Evolutionary conservation across 2,888 invertebrate species (phyloP).

Genomic region (Aphodius granarius): DNA sequence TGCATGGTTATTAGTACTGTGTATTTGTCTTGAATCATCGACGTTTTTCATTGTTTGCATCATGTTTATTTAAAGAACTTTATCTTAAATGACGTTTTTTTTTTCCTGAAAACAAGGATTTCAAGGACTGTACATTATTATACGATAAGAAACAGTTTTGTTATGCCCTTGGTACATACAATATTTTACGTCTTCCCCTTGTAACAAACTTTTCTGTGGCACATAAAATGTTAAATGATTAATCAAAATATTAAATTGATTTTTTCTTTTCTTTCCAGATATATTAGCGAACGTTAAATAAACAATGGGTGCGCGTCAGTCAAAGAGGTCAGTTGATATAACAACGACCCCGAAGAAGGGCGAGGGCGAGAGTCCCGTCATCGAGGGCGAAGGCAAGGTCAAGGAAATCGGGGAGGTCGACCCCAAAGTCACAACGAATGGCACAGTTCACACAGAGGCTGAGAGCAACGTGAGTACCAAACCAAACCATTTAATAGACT

Average conservation of each 20-base stretch:
- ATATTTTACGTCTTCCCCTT: too few relatives aligned
- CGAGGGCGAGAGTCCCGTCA: conserved; percentile 52
- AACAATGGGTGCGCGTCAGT: conserved; percentile 84
- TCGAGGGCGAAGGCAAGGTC: conserved; percentile 67
- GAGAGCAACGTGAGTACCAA: conserved; percentile 59
- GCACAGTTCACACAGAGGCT: conserved; percentile 65
- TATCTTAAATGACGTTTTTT: too few relatives aligned
- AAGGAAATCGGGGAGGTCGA: conserved; percentile 78
- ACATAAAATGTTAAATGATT: background rate
- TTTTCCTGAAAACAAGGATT: too few relatives aligned
- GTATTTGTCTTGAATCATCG: too few relatives aligned
- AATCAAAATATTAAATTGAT: background rate
- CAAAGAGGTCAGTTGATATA: conserved; percentile 86
- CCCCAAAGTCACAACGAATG: conserved; percentile 71
- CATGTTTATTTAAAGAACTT: too few relatives aligned
- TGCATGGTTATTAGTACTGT: too few relatives aligned
- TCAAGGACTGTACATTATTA: too few relatives aligned
- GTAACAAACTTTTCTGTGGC: too few relatives aligned
- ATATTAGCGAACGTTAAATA: conserved; percentile 35
- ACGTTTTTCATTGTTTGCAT: too few relatives aligned
- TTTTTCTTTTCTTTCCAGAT: conserved; percentile 37
- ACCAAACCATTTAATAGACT: background rate
- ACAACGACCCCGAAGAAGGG: conserved; percentile 68
- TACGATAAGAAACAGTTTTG: too few relatives aligned
- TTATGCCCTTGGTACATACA: too few relatives aligned